A percentile compares a stretch with the other conserved stretches of the same genome.
Evolutionary conservation across 2,797 vertebrate species (phyloP).

Genomic region (Oreortyx pictus): DNA sequence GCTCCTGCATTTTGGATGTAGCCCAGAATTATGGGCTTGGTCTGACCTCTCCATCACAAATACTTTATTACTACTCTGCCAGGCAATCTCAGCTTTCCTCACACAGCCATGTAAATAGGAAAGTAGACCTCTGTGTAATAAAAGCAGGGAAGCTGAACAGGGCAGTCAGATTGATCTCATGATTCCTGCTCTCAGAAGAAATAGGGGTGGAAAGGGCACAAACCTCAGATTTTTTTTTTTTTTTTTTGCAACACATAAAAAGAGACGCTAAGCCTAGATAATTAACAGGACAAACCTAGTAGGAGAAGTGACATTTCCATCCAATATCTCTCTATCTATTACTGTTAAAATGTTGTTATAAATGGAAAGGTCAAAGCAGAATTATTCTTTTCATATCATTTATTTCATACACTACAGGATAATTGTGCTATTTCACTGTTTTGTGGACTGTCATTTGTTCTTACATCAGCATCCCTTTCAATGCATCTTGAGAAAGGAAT

Average conservation of each 20-base stretch:
- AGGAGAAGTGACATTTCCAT: background rate
- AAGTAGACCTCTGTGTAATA: background rate
- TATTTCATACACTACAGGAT: background rate
- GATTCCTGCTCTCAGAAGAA: background rate
- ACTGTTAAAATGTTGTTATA: background rate
- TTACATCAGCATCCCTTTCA: background rate
- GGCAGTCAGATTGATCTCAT: background rate
- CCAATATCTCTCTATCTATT: background rate
- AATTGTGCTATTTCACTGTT: background rate
- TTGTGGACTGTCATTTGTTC: background rate
- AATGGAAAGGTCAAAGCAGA: background rate
- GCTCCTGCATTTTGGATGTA: constrained; percentile 42
- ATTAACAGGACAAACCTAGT: background rate
- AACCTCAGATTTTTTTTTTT: background rate
- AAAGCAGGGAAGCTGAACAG: background rate
- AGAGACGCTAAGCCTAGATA: background rate
- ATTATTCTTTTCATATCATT: background rate
- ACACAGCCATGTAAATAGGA: background rate
- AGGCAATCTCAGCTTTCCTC: background rate
- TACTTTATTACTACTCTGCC: background rate
- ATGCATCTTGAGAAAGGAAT: background rate
- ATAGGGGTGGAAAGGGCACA: background rate
- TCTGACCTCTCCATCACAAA: constrained; percentile 42
- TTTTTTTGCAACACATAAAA: background rate
- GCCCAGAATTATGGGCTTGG: constrained; percentile 5